phyloP scores from a whole-genome alignment of 2,797 vertebrate species.

The Semotilus atromaculatus region DNA sequence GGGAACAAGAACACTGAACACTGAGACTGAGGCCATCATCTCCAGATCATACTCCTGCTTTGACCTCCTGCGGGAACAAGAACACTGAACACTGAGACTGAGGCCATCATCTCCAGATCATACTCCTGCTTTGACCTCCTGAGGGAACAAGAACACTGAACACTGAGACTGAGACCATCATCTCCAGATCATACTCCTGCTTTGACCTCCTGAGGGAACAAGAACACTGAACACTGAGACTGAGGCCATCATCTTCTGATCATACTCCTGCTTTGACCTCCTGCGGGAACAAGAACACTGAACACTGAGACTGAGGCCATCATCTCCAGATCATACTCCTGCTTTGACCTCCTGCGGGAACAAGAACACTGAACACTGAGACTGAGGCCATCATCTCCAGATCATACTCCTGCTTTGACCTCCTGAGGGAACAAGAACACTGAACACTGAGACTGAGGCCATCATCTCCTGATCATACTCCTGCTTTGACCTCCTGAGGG shows the following conservation, averaged over 20 bases:
- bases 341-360: constrained; percentile 87
- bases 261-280: constrained; percentile 96
- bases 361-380: no score
- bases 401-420: constrained; percentile 96
- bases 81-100: no score
- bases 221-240: no score
- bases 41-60: constrained; percentile 96
- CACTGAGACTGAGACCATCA: constrained; percentile 59
- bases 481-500: constrained; percentile 90
- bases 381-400: constrained; percentile 76
- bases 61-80: constrained; percentile 81
- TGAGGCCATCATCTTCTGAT: constrained; percentile 79
- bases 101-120: constrained; percentile 81
- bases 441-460: constrained; percentile 40
- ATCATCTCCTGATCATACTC: constrained; percentile 90
- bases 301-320: constrained; percentile 52
- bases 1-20: not conserved
- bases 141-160: constrained; percentile 8
- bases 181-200: constrained; percentile 93
- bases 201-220: constrained; percentile 85
- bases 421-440: constrained; percentile 71
- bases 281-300: constrained; percentile 67
- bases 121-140: constrained; percentile 98
- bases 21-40: constrained; percentile 63
- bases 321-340: constrained; percentile 92